Conservation (phyloP, 2,888 invertebrate genomes). For the Brassicogethes aeneus region DNA sequence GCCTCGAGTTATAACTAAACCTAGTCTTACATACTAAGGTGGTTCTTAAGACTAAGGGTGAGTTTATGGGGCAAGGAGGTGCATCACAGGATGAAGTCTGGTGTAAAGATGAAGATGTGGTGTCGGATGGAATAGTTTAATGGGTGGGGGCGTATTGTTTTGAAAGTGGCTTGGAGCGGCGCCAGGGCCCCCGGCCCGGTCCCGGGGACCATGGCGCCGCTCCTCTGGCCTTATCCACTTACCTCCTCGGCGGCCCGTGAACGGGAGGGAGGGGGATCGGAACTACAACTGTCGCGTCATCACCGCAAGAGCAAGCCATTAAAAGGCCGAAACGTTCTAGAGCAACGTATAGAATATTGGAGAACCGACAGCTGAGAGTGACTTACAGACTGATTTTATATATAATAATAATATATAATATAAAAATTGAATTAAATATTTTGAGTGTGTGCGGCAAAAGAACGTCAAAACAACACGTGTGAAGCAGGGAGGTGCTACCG, state of each 20-base stretch:
- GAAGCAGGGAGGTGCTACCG: slow-evolving; percentile 41
- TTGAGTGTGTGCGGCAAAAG: slow-evolving; percentile 41
- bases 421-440: background rate
- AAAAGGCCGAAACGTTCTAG: slow-evolving; percentile 47
- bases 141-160: slow-evolving; percentile 10
- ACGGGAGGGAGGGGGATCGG: slow-evolving; percentile 48
- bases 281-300: slow-evolving; percentile 32
- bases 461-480: slow-evolving; percentile 45
- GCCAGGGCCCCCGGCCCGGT: slow-evolving; percentile 23
- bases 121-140: background rate
- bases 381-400: slow-evolving; percentile 3
- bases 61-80: too few relatives aligned
- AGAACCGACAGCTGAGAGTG: slow-evolving; percentile 33
- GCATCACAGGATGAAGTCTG: too few relatives aligned
- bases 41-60: background rate
- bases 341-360: slow-evolving; percentile 43
- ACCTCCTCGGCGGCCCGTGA: slow-evolving; percentile 42
- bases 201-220: slow-evolving; percentile 26
- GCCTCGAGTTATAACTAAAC: background rate
- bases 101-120: too few relatives aligned
- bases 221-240: slow-evolving; percentile 42
- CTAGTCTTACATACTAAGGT: background rate
- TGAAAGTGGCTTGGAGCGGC: slow-evolving; percentile 22
- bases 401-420: too few relatives aligned
- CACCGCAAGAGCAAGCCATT: too few relatives aligned